These are phyloP conservation scores for Heliopora coerulea DNA, from an alignment of 92 coral and sea anemone species.

Conservation along the genomic window DNA sequence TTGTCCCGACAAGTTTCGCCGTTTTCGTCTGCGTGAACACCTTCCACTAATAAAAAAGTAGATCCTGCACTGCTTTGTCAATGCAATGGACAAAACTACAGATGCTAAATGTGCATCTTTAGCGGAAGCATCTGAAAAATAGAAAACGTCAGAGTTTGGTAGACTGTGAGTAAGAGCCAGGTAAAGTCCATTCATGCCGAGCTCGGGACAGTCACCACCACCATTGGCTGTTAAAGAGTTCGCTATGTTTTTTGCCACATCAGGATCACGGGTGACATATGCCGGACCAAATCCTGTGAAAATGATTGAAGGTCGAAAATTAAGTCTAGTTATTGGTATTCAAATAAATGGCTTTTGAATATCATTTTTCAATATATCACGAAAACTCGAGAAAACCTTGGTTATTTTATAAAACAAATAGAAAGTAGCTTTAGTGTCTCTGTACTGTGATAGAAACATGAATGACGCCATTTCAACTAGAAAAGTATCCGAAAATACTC, in stretches of 20 bases:
- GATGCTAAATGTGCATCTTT: conserved; percentile 46
- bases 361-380: no score
- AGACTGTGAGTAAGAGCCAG: conserved; percentile 56
- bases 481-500: no score
- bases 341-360: no score
- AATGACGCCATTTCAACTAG: no score
- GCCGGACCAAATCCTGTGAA: conserved; percentile 61
- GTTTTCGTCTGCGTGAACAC: conserved; percentile 39
- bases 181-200: conserved; percentile 68
- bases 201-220: conserved; percentile 68
- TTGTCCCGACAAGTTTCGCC: conserved; percentile 19
- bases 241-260: conserved; percentile 51
- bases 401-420: no score
- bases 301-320: background rate
- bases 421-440: no score
- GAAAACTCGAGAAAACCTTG: no score
- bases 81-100: conserved; percentile 50
- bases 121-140: conserved; percentile 63
- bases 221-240: conserved; percentile 44
- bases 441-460: no score
- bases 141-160: conserved; percentile 53
- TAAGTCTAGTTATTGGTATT: background rate
- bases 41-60: conserved; percentile 48
- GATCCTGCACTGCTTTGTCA: conserved; percentile 47
- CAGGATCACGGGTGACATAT: conserved; percentile 53